Percentiles rank a stretch among this genome's conserved stretches.
Evolutionary conservation across 2,888 invertebrate species (phyloP).

Genomic region (Trichogramma evanescens): DNA sequence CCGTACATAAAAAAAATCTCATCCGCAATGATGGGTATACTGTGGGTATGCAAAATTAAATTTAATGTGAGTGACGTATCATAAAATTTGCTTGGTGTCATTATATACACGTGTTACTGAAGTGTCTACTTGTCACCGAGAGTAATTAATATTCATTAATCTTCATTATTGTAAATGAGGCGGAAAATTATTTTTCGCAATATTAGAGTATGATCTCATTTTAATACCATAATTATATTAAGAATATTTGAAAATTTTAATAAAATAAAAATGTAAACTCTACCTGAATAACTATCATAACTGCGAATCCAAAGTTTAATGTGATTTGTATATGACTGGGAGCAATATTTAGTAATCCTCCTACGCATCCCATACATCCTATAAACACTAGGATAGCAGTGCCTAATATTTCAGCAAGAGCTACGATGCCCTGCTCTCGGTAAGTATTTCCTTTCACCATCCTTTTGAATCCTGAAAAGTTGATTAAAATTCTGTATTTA

Average conservation of each 20-base stretch:
- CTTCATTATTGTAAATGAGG: no score
- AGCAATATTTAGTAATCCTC: slow-evolving; percentile 26
- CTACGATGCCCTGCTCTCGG: slow-evolving; percentile 21
- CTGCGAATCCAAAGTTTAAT: slow-evolving; percentile 42
- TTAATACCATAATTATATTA: neutral
- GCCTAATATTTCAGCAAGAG: slow-evolving; percentile 43
- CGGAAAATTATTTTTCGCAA: no score
- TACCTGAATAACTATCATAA: slow-evolving; percentile 45
- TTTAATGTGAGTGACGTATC: neutral
- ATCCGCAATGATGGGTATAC: no score
- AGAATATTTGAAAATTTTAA: slow-evolving; percentile 7
- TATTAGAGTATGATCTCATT: neutral
- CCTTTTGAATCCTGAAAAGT: neutral
- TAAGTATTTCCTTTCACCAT: slow-evolving; percentile 23
- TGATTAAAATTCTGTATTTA: no score
- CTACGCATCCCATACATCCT: slow-evolving; percentile 43
- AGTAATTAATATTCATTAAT: neutral
- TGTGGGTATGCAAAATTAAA: neutral
- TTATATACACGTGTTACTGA: neutral
- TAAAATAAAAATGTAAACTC: slow-evolving; percentile 15
- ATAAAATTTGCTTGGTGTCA: neutral
- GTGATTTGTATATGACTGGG: slow-evolving; percentile 38
- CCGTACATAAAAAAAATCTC: no score
- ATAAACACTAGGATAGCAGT: slow-evolving; percentile 41
- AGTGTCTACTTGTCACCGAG: neutral